A percentile compares a stretch with the other conserved stretches of the same genome.
phyloP scores from a whole-genome alignment of 2,888 invertebrate genomes.

The Proisotoma minuta region DNA sequence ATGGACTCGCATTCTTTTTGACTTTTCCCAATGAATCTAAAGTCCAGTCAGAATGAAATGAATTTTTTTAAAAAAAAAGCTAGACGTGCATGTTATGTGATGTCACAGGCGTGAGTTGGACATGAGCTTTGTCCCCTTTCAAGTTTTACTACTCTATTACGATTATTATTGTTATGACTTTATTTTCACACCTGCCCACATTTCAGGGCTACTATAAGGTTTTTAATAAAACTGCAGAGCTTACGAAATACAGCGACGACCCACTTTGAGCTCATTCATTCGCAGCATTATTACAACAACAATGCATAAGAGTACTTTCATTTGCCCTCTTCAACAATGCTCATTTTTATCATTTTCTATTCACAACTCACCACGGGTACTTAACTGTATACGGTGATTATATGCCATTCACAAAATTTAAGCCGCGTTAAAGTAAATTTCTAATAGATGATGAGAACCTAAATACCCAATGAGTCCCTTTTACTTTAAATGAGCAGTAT shows the following conservation, averaged over 20 bases:
- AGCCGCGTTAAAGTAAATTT: no score
- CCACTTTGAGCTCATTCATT: slow-evolving; percentile 3
- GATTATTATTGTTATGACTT: slow-evolving; percentile 40
- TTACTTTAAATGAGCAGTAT: not conserved
- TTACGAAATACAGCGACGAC: no score
- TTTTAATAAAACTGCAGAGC: slow-evolving; percentile 2
- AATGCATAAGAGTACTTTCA: not conserved
- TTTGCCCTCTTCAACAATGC: not conserved
- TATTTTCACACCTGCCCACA: slow-evolving; percentile 40
- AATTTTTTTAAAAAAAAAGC: not conserved
- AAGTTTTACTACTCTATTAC: slow-evolving; percentile 22
- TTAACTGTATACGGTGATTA: no score
- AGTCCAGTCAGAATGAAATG: not conserved
- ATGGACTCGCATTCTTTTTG: not conserved
- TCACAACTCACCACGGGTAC: no score
- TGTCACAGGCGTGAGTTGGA: not conserved
- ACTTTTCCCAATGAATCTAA: not conserved
- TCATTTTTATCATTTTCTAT: not conserved
- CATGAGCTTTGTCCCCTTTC: not conserved
- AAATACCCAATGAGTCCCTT: no score
- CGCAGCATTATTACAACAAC: not conserved
- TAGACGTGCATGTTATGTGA: not conserved
- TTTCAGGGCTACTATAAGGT: not conserved
- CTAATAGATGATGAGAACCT: no score
- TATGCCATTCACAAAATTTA: no score